Evolutionary conservation across 2,888 invertebrate genomes (phyloP).

Genomic region (Athalia rosae): DNA sequence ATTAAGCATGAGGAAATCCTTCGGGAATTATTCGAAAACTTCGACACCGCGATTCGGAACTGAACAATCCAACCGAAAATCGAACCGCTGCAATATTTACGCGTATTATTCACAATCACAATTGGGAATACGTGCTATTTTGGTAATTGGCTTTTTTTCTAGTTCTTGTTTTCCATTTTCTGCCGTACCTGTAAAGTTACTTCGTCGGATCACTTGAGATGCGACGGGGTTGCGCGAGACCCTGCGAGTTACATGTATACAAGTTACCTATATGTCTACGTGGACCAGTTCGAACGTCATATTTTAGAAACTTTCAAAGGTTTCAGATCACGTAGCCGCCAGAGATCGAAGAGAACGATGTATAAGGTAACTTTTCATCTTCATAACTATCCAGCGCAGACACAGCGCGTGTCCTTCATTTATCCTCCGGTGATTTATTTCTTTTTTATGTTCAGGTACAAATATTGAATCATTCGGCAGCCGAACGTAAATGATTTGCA

Average conservation of each 20-base stretch:
- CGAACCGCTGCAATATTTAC: constrained; percentile 36
- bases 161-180: neutral
- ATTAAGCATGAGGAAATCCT: constrained; percentile 25
- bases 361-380: constrained; percentile 43
- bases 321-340: constrained; percentile 43
- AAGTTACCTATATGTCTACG: neutral
- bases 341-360: constrained; percentile 34
- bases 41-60: constrained; percentile 2
- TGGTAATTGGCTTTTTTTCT: neutral
- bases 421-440: neutral
- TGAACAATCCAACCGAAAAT: constrained; percentile 18
- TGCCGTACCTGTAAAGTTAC: constrained; percentile 6
- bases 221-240: constrained; percentile 2
- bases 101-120: constrained; percentile 30
- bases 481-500: constrained; percentile 9
- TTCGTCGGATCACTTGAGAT: constrained; percentile 35
- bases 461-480: neutral
- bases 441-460: neutral
- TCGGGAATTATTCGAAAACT: constrained; percentile 23
- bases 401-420: constrained; percentile 26
- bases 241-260: neutral
- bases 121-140: too few relatives aligned
- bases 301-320: constrained; percentile 41
- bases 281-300: constrained; percentile 7
- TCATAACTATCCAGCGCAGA: constrained; percentile 24